phyloP scores from a whole-genome alignment of 1,140 invertebrate species.

The Microplitis mediator region DNA sequence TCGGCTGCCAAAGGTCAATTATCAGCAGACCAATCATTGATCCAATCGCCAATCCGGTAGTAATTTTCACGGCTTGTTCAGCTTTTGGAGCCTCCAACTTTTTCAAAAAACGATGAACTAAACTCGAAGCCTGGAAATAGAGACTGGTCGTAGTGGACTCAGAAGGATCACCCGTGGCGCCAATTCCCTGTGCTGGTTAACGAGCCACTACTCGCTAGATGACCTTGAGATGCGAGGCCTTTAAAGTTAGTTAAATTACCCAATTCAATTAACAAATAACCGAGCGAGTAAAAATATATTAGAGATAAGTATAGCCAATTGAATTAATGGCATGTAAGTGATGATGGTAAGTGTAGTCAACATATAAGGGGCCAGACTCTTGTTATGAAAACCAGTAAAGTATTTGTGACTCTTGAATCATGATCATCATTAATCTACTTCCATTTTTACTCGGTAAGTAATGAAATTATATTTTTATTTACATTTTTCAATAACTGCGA shows the following conservation, averaged over 20 bases:
- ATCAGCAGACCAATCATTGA: too few species aligned
- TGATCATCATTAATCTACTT: constrained; percentile 19
- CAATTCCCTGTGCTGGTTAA: too few species aligned
- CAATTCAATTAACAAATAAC: constrained; percentile 3
- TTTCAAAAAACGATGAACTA: too few species aligned
- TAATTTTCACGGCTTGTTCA: too few species aligned
- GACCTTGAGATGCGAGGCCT: constrained; percentile 1
- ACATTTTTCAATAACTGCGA: background rate
- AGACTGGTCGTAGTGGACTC: too few species aligned
- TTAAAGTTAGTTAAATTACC: background rate
- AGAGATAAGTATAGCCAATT: constrained; percentile 4
- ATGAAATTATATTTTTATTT: background rate
- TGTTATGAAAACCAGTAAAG: background rate
- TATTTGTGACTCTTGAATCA: background rate
- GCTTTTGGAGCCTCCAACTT: too few species aligned
- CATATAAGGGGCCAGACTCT: background rate
- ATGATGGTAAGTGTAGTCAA: background rate
- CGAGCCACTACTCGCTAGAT: too few species aligned
- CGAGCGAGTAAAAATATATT: background rate
- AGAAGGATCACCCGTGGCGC: too few species aligned
- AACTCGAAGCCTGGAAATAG: too few species aligned
- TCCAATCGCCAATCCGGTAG: too few species aligned
- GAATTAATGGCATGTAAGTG: constrained; percentile 1
- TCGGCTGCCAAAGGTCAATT: too few species aligned
- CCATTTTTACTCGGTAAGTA: constrained; percentile 21